Percentiles rank a stretch among this genome's conserved stretches.
phyloP scores from a whole-genome alignment of 2,888 invertebrate genomes.

The Stenodera caucasica region DNA sequence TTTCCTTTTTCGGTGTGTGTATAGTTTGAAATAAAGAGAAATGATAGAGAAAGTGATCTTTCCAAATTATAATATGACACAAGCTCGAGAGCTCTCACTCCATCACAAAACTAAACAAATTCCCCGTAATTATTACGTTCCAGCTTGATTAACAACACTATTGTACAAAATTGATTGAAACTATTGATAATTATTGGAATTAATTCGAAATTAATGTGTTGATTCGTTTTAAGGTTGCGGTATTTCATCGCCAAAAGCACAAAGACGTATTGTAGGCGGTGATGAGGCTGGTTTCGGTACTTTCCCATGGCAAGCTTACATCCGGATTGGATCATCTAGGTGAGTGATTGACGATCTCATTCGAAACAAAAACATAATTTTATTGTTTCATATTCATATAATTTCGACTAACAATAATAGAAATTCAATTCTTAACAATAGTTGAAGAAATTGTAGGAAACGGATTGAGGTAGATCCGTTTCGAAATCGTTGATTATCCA shows the following conservation, averaged over 20 bases:
- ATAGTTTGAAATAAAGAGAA: neutral
- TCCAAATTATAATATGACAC: conserved; percentile 16
- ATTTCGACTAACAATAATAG: neutral
- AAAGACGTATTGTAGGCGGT: conserved; percentile 88
- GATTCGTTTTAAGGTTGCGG: conserved; percentile 74
- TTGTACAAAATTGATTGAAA: no score
- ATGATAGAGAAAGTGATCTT: conserved; percentile 25
- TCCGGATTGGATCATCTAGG: conserved; percentile 89
- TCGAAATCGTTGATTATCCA: neutral
- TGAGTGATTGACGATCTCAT: conserved; percentile 42
- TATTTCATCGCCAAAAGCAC: conserved; percentile 81
- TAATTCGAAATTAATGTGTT: no score
- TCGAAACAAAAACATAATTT: neutral
- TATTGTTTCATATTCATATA: neutral
- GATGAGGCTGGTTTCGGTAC: conserved; percentile 93
- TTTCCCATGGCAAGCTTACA: conserved; percentile 96
- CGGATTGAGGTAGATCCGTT: neutral
- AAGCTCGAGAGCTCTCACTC: conserved; percentile 18
- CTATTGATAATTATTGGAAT: no score
- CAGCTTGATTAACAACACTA: conserved; percentile 22
- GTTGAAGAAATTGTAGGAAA: neutral
- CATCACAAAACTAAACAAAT: conserved; percentile 18
- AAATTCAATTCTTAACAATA: neutral
- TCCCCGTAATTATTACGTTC: conserved; percentile 14
- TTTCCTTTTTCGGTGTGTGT: neutral